Base-by-base conservation (phyloP, 2,113 vertebrate genomes). In the Cyrtonyx montezumae region DNA sequence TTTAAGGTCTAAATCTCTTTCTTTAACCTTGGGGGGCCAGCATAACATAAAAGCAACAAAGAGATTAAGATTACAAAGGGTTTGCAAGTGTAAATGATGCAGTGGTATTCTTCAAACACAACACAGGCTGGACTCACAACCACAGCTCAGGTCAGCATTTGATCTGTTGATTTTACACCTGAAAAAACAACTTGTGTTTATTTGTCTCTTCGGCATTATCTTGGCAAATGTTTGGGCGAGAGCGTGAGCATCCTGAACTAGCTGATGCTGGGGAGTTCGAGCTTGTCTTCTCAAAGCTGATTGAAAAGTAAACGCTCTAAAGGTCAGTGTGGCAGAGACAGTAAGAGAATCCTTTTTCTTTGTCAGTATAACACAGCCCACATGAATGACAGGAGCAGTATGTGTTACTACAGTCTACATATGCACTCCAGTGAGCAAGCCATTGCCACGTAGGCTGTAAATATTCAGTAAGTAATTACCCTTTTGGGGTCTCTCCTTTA, bases 1-100 rank as follows among this genome's bases (percentile, higher is more conserved):
- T 98, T 98, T 98, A 98, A 98, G 97, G 98, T 98, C 97, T 98
- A 97, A 98, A 98, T 98, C 98, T 98, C 98, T 98, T 97, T 97
- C 98, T 98, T 97, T 98, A 98, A 98, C 97, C 97, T 98, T 98
- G 96, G 97, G 96, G 97, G 97, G 97, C 97, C 97, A 96, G 96
- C 96, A 96, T 97, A 98, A 97, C 97, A 97, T 98, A 98, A 98
- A 98, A 98, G 97, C 97, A 97, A 98, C 97, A 98, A 98, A 97
- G 96, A 98, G 97, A 98, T 98, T 98, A 98, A 97, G 98, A 97
- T 98, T 97, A 98, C 97, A 98, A 98, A 97, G 97, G 96, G 97
- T 98, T 98, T 97, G 97, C 97, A 96, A 98, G 97, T 97, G 97
- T 98, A 98, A 98, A 97, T 98, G 97, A 97, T 98, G 95, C 95